Evolutionary conservation across 2,888 invertebrate species (phyloP).

Genomic region (Alloplasta piceator): DNA sequence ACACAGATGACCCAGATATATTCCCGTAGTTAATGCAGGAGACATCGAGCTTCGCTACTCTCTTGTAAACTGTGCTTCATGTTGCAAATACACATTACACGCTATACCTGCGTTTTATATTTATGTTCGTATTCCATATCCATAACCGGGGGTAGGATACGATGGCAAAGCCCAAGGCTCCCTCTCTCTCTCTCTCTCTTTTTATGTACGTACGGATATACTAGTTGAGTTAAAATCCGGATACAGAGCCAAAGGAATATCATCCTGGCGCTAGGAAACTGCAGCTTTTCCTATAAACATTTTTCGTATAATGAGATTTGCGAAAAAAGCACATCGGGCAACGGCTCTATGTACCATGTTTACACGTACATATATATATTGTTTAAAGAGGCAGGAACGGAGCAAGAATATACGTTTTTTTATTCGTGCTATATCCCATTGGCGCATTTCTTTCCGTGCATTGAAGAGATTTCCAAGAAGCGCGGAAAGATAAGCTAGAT

Average conservation of each 20-base stretch:
- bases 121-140: slow-evolving; percentile 46
- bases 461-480: not conserved
- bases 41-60: slow-evolving; percentile 33
- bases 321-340: slow-evolving; percentile 31
- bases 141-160: slow-evolving; percentile 32
- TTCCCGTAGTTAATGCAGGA: slow-evolving; percentile 48
- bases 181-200: not conserved
- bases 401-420: slow-evolving; percentile 26
- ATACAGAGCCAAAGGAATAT: slow-evolving; percentile 41
- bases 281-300: slow-evolving; percentile 41
- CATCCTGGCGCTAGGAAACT: slow-evolving; percentile 40
- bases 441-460: slow-evolving; percentile 2
- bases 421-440: not conserved
- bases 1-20: slow-evolving; percentile 31
- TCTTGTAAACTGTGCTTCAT: not conserved
- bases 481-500: slow-evolving; percentile 14
- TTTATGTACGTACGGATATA: slow-evolving; percentile 14
- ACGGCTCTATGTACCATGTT: not conserved
- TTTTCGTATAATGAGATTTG: slow-evolving; percentile 61
- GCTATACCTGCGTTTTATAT: slow-evolving; percentile 16
- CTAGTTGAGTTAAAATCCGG: slow-evolving; percentile 42
- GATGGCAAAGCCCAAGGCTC: slow-evolving; percentile 20
- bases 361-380: no score
- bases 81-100: slow-evolving; percentile 13
- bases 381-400: not conserved